Conservation (phyloP, 2,888 invertebrate species). For the Mactromeris polynyma region DNA sequence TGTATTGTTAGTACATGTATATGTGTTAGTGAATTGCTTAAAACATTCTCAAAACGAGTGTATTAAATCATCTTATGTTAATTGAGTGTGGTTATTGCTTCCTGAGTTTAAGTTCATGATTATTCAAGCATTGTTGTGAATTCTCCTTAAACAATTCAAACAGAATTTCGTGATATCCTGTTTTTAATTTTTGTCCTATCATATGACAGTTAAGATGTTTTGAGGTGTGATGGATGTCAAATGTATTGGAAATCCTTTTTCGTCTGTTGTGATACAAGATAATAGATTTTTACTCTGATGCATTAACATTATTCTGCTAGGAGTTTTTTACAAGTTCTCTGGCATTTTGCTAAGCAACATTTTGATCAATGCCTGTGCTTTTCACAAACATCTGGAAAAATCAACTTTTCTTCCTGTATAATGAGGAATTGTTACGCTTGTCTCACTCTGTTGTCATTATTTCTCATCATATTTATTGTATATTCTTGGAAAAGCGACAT, state of each 20-base stretch:
- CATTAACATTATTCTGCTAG: background rate
- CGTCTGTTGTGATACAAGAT: background rate
- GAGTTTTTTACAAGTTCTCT: background rate
- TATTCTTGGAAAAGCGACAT: background rate
- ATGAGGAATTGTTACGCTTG: constrained; percentile 1
- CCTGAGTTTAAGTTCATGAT: background rate
- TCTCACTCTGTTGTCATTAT: background rate
- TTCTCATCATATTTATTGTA: background rate
- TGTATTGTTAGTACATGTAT: too few species aligned
- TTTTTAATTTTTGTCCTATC: background rate
- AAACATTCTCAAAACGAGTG: too few species aligned
- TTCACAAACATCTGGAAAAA: background rate
- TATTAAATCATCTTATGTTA: too few species aligned
- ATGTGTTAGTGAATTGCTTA: too few species aligned
- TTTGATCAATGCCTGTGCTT: background rate
- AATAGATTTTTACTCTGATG: background rate
- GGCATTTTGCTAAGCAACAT: background rate
- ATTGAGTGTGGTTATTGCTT: too few species aligned
- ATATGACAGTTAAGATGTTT: background rate
- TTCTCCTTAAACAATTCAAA: background rate
- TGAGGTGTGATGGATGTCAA: background rate
- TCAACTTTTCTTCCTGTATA: background rate
- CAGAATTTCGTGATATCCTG: background rate
- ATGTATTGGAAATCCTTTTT: background rate
- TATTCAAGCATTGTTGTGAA: background rate